phyloP scores from a whole-genome alignment of 2,113 vertebrate genomes.

The Fulica atra region DNA sequence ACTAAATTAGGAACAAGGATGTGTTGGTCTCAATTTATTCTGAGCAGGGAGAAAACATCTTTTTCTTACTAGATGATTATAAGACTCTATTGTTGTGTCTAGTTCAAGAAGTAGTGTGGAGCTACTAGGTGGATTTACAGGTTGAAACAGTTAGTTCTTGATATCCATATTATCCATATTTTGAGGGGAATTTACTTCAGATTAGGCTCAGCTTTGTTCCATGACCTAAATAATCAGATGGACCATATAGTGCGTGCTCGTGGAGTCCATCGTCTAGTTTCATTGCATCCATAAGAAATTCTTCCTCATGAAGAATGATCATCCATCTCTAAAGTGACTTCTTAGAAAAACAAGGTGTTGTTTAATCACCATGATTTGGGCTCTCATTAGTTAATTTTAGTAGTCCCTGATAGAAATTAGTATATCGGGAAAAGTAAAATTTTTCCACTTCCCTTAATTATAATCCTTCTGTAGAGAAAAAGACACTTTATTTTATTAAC shows the following conservation, averaged over 20 bases:
- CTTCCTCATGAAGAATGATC: too few species aligned
- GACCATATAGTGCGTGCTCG: neutral
- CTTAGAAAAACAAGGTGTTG: neutral
- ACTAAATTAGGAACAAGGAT: neutral
- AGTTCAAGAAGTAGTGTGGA: neutral
- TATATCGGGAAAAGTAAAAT: neutral
- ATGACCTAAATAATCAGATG: neutral
- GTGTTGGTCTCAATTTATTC: neutral
- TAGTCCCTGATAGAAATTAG: neutral
- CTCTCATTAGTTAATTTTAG: neutral
- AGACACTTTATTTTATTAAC: neutral
- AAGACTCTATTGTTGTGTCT: neutral
- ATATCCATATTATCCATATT: neutral
- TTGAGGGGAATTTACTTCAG: neutral
- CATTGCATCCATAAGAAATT: neutral
- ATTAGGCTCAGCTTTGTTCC: neutral
- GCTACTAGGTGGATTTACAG: neutral
- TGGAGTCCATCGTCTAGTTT: neutral
- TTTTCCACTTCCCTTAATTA: neutral
- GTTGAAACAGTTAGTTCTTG: neutral
- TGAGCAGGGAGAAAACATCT: neutral
- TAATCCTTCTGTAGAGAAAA: neutral
- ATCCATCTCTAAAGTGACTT: neutral
- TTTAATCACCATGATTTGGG: neutral
- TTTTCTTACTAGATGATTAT: neutral